Evolutionary conservation across 2,797 vertebrate species (phyloP).

Genomic region (Danio albolineatus): DNA sequence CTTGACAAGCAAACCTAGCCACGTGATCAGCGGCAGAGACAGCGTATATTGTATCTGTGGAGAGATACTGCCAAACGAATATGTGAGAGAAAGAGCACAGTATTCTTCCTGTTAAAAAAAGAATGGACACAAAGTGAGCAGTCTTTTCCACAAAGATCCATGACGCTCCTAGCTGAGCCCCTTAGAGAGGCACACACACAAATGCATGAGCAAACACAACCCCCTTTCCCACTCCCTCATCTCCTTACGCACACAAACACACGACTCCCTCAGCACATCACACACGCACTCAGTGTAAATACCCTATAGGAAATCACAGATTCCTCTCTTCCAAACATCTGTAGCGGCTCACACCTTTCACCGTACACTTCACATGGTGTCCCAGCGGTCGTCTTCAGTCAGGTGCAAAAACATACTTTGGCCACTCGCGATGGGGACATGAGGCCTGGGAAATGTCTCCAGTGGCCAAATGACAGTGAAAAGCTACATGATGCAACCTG

Average conservation of each 20-base stretch:
- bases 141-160: conserved; percentile 13
- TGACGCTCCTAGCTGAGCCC: conserved; percentile 36
- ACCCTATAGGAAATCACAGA: conserved; percentile 44
- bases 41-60: conserved; percentile 25
- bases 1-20: conserved; percentile 20
- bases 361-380: conserved; percentile 18
- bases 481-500: conserved; percentile 3
- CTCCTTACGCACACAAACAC: conserved; percentile 34
- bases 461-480: neutral
- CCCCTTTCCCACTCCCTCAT: conserved; percentile 35
- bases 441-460: neutral
- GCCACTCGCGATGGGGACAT: neutral
- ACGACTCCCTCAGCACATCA: conserved; percentile 34
- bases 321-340: conserved; percentile 36
- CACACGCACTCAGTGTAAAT: conserved; percentile 32
- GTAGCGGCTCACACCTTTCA: conserved; percentile 35
- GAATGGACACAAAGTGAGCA: conserved; percentile 25
- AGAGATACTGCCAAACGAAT: conserved; percentile 21
- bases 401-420: conserved; percentile 36
- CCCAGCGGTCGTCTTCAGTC: conserved; percentile 23
- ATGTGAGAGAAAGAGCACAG: neutral
- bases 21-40: conserved; percentile 34
- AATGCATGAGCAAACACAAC: conserved; percentile 43
- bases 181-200: conserved; percentile 35
- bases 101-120: neutral